phyloP scores from a whole-genome alignment of 2,888 invertebrate genomes.

The Lithosia quadra region DNA sequence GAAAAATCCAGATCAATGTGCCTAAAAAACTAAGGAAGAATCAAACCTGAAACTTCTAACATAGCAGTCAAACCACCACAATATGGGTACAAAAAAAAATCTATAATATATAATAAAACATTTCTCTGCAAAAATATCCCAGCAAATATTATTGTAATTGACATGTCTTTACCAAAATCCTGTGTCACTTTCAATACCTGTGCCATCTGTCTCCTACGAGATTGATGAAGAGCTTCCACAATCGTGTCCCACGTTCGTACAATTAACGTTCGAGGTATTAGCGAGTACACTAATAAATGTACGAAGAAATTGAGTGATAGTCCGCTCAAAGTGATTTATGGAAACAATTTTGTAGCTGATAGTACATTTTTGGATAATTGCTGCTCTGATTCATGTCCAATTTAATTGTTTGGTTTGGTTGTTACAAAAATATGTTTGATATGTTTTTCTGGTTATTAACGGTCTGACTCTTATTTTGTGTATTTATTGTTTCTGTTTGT shows the following conservation, averaged over 20 bases:
- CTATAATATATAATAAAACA: neutral
- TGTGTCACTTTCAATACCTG: slow-evolving; percentile 37
- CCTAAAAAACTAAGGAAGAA: too few species aligned
- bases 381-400: slow-evolving; percentile 11
- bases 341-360: slow-evolving; percentile 49
- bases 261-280: slow-evolving; percentile 49
- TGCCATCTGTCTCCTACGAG: slow-evolving; percentile 46
- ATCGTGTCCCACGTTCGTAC: slow-evolving; percentile 49
- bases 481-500: neutral
- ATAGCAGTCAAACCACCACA: too few species aligned
- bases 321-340: slow-evolving; percentile 64
- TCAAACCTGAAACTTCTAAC: too few species aligned
- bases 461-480: neutral
- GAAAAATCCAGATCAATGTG: too few species aligned
- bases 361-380: slow-evolving; percentile 28
- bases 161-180: slow-evolving; percentile 36
- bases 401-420: slow-evolving; percentile 8
- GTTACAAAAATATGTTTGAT: neutral
- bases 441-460: neutral
- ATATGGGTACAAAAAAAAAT: too few species aligned
- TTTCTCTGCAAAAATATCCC: neutral
- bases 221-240: slow-evolving; percentile 54
- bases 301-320: slow-evolving; percentile 71
- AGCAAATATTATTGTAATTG: slow-evolving; percentile 30
- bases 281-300: slow-evolving; percentile 60